These are phyloP conservation scores for Oreochromis tanganicae DNA, from an alignment of 2,113 vertebrate genomes.

Conservation along the genomic window DNA sequence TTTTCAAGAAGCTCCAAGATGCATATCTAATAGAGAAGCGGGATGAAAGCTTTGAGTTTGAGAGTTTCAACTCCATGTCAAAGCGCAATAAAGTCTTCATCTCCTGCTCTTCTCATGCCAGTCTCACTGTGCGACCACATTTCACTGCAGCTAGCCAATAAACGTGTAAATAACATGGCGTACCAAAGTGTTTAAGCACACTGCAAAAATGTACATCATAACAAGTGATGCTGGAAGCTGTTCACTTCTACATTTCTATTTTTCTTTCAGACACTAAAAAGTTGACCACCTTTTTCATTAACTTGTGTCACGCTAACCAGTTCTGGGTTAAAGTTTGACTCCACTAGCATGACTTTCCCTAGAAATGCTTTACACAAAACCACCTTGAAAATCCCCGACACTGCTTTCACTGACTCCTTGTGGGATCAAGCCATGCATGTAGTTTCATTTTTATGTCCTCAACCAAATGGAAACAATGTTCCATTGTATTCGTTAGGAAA, in stretches of 20 bases:
- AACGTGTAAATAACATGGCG: conserved; percentile 27
- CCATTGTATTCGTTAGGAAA: neutral
- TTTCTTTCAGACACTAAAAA: neutral
- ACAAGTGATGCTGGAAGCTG: conserved; percentile 6
- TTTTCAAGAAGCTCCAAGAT: conserved; percentile 1
- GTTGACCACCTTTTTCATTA: neutral
- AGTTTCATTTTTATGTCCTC: neutral
- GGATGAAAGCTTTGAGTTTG: conserved; percentile 9
- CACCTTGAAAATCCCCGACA: neutral
- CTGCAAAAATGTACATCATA: conserved; percentile 28
- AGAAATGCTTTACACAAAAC: neutral
- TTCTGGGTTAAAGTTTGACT: neutral
- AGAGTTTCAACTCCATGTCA: neutral
- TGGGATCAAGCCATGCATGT: neutral
- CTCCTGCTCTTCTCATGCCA: conserved; percentile 1
- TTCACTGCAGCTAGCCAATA: conserved; percentile 21
- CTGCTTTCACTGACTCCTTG: neutral
- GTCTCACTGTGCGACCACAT: neutral
- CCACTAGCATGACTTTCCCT: neutral
- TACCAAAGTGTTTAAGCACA: neutral
- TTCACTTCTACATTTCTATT: neutral
- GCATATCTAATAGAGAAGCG: conserved; percentile 31
- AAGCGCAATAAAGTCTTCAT: neutral
- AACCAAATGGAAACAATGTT: neutral
- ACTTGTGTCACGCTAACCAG: neutral